Evolutionary conservation across 2,797 vertebrate species (phyloP).

Genomic region (Trichosurus vulpecula): DNA sequence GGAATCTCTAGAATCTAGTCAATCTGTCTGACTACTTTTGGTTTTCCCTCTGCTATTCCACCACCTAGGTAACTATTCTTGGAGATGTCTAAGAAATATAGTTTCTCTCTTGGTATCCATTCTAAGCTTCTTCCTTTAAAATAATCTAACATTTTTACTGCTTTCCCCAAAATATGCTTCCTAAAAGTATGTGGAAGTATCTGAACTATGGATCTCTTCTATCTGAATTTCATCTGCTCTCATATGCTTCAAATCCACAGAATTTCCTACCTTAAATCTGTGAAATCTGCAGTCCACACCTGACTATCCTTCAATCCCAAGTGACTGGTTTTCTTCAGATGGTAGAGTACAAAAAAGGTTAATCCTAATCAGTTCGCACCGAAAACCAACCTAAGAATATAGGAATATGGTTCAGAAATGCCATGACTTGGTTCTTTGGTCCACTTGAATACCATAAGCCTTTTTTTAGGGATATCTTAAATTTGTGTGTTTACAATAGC

Average conservation of each 20-base stretch:
- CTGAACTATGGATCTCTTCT: not conserved
- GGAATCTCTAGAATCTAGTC: conserved; percentile 16
- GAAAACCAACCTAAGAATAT: not conserved
- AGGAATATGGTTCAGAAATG: not conserved
- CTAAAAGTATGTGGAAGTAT: not conserved
- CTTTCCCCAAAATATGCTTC: not conserved
- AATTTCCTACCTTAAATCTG: not conserved
- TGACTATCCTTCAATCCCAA: not conserved
- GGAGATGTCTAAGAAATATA: not conserved
- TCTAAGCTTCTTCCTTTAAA: not conserved
- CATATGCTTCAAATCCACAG: not conserved
- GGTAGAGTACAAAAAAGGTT: not conserved
- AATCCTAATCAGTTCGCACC: not conserved
- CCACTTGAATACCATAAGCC: not conserved
- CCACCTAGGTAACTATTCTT: conserved; percentile 6
- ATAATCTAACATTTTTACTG: not conserved
- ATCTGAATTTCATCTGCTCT: not conserved
- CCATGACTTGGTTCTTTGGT: not conserved
- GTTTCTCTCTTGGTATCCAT: not conserved
- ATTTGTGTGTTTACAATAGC: not conserved
- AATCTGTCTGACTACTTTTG: conserved; percentile 19
- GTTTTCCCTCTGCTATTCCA: not conserved
- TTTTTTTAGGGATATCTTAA: not conserved
- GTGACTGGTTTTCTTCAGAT: not conserved
- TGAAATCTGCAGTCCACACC: not conserved